phyloP scores from a whole-genome alignment of 1,140 invertebrate species.

The Brachionus plicatilis region DNA sequence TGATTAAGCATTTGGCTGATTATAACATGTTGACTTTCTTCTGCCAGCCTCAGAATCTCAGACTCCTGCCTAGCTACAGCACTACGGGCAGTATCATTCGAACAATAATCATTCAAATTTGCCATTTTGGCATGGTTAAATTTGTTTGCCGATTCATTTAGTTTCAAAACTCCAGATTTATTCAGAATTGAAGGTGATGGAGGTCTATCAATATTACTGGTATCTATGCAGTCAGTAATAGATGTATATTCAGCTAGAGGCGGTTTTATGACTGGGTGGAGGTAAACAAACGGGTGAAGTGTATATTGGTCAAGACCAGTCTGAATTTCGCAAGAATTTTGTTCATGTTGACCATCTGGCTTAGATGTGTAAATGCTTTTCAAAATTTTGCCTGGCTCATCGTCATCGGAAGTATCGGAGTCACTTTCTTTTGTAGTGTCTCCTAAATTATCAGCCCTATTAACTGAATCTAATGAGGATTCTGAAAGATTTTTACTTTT shows the following conservation, averaged over 20 bases:
- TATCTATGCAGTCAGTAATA: slow-evolving; percentile 34
- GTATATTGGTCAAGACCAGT: slow-evolving; percentile 7
- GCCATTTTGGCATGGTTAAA: not conserved
- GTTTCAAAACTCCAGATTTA: not conserved
- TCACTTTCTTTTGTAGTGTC: not conserved
- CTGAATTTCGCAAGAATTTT: not conserved
- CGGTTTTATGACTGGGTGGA: slow-evolving; percentile 16
- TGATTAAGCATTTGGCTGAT: slow-evolving; percentile 37
- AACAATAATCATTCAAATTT: slow-evolving; percentile 12
- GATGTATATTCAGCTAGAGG: slow-evolving; percentile 27
- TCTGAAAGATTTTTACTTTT: not conserved
- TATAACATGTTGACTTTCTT: slow-evolving; percentile 38
- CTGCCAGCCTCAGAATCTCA: slow-evolving; percentile 21
- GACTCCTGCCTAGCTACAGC: slow-evolving; percentile 29
- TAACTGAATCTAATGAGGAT: not conserved
- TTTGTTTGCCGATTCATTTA: slow-evolving; percentile 2
- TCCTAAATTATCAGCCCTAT: not conserved
- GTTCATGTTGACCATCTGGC: not conserved
- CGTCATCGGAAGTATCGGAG: not conserved
- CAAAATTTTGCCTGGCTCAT: not conserved
- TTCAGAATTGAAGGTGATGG: slow-evolving; percentile 17
- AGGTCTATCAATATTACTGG: slow-evolving; percentile 15
- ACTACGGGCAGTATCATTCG: slow-evolving; percentile 8
- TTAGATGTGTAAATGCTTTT: slow-evolving; percentile 11
- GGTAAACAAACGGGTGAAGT: slow-evolving; percentile 10